A percentile compares a stretch with the other conserved stretches of the same genome.
Evolutionary conservation across 2,113 vertebrate species (phyloP).

Genomic region (Leiothrix lutea): DNA sequence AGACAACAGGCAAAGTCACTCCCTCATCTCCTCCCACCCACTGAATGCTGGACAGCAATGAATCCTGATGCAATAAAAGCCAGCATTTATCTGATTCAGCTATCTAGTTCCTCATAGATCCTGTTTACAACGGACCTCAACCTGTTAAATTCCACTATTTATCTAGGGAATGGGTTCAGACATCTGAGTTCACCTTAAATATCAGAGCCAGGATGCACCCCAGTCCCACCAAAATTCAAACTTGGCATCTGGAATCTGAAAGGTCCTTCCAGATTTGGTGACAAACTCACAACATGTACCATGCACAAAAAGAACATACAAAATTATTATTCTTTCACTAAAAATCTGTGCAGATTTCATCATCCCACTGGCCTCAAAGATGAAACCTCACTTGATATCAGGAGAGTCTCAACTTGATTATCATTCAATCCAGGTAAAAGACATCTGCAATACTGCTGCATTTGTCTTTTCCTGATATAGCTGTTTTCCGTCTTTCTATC

Average conservation of each 20-base stretch:
- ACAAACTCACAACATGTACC: background rate
- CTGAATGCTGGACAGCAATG: conserved; percentile 44
- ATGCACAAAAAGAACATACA: background rate
- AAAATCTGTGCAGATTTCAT: background rate
- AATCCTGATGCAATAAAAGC: conserved; percentile 24
- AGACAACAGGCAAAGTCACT: background rate
- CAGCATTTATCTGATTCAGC: conserved; percentile 5
- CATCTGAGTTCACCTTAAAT: background rate
- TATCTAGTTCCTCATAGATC: background rate
- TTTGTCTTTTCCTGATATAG: background rate
- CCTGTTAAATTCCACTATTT: background rate
- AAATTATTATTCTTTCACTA: background rate
- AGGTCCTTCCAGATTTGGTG: background rate
- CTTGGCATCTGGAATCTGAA: background rate
- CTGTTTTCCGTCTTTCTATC: background rate
- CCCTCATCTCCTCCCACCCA: background rate
- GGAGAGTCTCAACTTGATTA: background rate
- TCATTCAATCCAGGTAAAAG: conserved; percentile 49
- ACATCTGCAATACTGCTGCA: conserved; percentile 59
- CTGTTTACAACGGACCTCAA: background rate
- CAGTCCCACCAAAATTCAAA: conserved; percentile 9
- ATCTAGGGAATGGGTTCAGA: background rate
- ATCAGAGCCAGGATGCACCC: background rate
- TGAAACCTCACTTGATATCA: background rate
- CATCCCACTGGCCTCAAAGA: background rate